Conservation (phyloP, 2,113 vertebrate genomes). For the Electrona antarctica region DNA sequence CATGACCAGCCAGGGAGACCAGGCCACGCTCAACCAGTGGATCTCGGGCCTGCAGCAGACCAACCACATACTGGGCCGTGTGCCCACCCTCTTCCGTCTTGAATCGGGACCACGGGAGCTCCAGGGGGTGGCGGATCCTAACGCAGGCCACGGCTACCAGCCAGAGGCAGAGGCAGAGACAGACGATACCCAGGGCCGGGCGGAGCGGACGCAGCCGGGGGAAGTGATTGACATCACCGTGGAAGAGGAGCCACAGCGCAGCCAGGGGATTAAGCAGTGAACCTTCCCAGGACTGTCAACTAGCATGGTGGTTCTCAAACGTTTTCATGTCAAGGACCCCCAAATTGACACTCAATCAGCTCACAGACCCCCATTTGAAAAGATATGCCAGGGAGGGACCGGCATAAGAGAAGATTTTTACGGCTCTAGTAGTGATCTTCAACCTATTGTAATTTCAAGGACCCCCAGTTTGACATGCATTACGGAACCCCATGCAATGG, state of each 20-base stretch:
- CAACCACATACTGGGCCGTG: constrained; percentile 81
- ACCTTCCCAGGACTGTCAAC: too few relatives aligned
- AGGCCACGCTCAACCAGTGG: constrained; percentile 85
- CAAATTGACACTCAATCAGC: too few relatives aligned
- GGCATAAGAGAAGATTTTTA: too few relatives aligned
- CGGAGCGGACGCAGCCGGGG: background rate
- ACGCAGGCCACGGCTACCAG: constrained; percentile 10
- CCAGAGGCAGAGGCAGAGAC: background rate
- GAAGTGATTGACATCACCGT: constrained; percentile 11
- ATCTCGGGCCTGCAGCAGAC: constrained; percentile 85
- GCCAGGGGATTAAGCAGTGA: constrained; percentile 62
- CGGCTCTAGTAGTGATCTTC: too few relatives aligned
- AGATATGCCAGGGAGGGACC: too few relatives aligned
- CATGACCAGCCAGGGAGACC: constrained; percentile 81
- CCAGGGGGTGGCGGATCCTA: background rate
- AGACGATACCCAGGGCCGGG: constrained; percentile 5
- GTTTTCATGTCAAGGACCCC: too few relatives aligned
- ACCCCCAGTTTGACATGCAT: too few relatives aligned
- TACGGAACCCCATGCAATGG: too few relatives aligned
- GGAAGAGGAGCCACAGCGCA: constrained; percentile 54
- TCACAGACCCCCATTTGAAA: too few relatives aligned
- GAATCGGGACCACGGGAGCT: constrained; percentile 65
- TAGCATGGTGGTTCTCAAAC: too few relatives aligned
- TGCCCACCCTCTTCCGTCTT: constrained; percentile 86
- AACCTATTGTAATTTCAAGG: too few relatives aligned